Percentiles rank a stretch among this genome's conserved stretches.
Conservation (phyloP, 2,888 invertebrate genomes). For the Limnephilus lunatus region DNA sequence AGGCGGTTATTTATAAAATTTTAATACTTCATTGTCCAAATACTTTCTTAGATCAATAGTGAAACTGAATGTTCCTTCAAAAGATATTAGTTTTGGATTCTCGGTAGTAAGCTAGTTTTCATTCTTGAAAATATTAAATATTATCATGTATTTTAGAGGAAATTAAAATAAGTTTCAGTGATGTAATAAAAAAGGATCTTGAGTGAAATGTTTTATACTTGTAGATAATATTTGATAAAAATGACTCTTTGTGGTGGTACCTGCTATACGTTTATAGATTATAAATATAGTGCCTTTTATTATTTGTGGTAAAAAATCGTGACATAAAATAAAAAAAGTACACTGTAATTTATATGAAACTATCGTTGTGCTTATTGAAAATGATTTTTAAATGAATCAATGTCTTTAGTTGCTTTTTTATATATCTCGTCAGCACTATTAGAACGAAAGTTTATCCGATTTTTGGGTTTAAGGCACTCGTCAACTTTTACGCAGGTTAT, state of each 20-base stretch:
- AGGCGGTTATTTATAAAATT: too few species aligned
- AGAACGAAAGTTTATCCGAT: constrained; percentile 11
- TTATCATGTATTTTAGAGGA: not conserved
- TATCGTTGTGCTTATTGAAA: not conserved
- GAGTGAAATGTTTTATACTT: too few species aligned
- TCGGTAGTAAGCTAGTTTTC: not conserved
- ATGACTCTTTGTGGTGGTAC: not conserved
- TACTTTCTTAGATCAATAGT: not conserved
- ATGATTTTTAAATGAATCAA: not conserved
- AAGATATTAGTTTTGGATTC: not conserved
- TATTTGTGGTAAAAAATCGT: not conserved
- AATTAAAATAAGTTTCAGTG: not conserved
- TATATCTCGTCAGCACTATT: constrained; percentile 13
- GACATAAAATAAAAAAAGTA: not conserved
- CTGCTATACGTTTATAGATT: not conserved
- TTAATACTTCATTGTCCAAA: not conserved
- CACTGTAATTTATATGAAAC: not conserved
- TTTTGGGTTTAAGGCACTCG: constrained; percentile 35
- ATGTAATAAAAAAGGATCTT: too few species aligned
- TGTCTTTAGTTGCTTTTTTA: constrained; percentile 22
- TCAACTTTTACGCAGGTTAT: not conserved
- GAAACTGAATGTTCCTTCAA: not conserved
- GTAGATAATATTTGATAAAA: not conserved
- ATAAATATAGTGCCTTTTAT: not conserved
- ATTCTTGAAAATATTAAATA: not conserved